Evolutionary conservation across 2,888 invertebrate species (phyloP), one percentile per base, ranked within the genome.

Genomic region (Nymphalis polychloros): DNA sequence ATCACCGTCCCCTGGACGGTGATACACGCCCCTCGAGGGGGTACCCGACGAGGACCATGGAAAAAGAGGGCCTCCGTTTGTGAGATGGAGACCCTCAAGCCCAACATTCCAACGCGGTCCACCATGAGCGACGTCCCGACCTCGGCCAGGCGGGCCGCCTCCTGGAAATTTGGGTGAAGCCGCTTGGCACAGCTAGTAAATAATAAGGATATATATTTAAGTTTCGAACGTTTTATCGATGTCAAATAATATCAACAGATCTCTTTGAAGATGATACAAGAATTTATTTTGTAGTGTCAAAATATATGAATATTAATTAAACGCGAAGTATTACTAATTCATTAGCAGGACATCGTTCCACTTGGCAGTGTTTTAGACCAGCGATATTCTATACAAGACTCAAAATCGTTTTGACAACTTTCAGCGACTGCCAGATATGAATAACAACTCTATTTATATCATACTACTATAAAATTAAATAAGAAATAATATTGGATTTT

Each of bases 281-380:
- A 55, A 27, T 31, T 55, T 55, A 31, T 31, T 55, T 17, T 55
- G 53, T 8, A 19, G 20, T 65, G 70, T 65, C 65, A 71, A 71
- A 53, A 68, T 63, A 50, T 19, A 66, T 57, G 62, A 31, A 19
- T 46, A 55, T 52, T 64, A 68, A 60, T 68, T 71, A 20, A 46
- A 60, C 59, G 46, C 47, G 52, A 57, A 62, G 63, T 60, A 69
- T 67, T 66, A 71, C 63, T 57, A 47, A 65, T 63, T 68, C 67
- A 69, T 72, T 67, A 69, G 62, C 67, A 69, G 69, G 67, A 67
- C 69, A 65, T 67, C 67, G 69, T 69, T 69, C 71, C 59, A 71
- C 71, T 71, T 71, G 71, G 71, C 71, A 67, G 57, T 64, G 63
- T 10, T 47, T 49, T 59, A 67, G 19, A 66, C 31, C 19, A 64